Conservation (phyloP, 2,113 vertebrate species). For the Melanerpes aurifrons region DNA sequence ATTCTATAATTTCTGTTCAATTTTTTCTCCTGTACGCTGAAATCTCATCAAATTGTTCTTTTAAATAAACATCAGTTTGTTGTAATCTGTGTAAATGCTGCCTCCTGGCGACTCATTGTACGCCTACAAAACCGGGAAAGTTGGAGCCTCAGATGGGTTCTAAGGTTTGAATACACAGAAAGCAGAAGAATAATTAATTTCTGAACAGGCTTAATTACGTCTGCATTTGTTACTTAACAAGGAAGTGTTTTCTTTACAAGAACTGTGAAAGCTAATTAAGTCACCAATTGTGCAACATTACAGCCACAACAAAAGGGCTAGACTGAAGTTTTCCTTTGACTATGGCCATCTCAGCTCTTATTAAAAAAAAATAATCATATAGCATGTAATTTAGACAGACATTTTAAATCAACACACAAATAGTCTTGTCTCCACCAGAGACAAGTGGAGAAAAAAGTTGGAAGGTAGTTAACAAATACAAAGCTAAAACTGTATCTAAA, state of each 20-base stretch:
- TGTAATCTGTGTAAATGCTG: neutral
- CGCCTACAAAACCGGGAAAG: neutral
- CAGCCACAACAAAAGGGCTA: neutral
- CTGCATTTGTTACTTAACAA: neutral
- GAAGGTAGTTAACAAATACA: neutral
- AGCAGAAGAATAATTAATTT: neutral
- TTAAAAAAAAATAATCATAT: neutral
- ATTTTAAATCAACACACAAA: neutral
- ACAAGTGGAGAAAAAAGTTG: neutral
- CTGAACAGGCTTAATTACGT: neutral
- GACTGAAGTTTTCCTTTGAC: neutral
- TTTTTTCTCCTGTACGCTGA: neutral
- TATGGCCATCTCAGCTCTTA: neutral
- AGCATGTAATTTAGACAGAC: neutral
- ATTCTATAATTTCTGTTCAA: neutral
- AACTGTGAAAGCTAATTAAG: neutral
- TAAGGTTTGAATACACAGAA: neutral
- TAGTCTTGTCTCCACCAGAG: neutral
- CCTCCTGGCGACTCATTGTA: constrained; percentile 1
- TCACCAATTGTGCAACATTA: neutral
- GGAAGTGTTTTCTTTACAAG: neutral
- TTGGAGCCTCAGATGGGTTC: neutral
- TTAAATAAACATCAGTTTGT: accelerated
- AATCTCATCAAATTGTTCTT: neutral
- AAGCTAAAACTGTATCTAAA: neutral